These are phyloP conservation scores for Oppia nitens DNA, from an alignment of 1,140 invertebrate genomes.

Conservation along the genomic window DNA sequence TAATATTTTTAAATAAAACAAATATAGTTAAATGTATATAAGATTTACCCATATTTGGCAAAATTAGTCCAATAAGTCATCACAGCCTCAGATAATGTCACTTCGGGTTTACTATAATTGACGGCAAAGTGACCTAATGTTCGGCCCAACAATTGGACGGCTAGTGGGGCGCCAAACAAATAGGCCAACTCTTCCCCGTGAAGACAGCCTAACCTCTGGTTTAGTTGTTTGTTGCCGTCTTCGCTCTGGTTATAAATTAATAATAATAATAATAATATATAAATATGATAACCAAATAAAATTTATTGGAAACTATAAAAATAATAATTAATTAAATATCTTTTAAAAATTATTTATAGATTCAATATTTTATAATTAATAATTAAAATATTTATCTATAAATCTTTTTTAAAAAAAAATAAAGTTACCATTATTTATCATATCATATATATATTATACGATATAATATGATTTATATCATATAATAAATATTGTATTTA, in stretches of 20 bases:
- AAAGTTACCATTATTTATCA: too few species aligned
- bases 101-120: constrained; percentile 54
- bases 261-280: constrained; percentile 52
- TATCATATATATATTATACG: too few species aligned
- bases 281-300: not conserved
- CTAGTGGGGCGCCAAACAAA: constrained; percentile 43
- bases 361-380: too few species aligned
- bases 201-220: constrained; percentile 28
- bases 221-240: constrained; percentile 40
- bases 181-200: constrained; percentile 35
- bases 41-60: constrained; percentile 33
- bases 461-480: too few species aligned
- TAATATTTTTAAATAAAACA: too few species aligned
- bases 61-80: constrained; percentile 41
- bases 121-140: constrained; percentile 26
- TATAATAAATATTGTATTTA: too few species aligned
- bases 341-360: too few species aligned
- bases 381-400: too few species aligned
- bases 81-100: constrained; percentile 51
- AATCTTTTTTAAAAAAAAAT: too few species aligned
- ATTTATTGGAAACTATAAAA: too few species aligned
- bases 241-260: constrained; percentile 48
- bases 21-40: too few species aligned
- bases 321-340: too few species aligned
- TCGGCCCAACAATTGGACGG: constrained; percentile 51